These are phyloP conservation scores for Nothocercus julius DNA, from an alignment of 2,113 vertebrate genomes.

Conservation along the genomic window DNA sequence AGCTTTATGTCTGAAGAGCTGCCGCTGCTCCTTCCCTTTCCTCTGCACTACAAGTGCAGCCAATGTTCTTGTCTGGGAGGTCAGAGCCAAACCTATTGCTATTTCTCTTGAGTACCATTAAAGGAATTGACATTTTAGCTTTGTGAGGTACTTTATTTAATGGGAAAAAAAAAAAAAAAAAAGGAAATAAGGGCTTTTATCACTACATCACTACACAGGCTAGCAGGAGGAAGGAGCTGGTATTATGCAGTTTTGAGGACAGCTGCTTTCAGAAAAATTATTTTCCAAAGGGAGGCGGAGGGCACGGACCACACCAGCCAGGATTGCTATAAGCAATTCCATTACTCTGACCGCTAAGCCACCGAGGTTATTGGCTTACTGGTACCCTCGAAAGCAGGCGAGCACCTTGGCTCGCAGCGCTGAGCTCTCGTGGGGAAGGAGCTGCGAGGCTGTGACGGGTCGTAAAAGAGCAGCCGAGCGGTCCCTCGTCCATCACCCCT, in stretches of 20 bases:
- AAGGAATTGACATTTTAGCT: background rate
- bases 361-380: background rate
- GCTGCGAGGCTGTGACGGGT: background rate
- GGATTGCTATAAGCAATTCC: background rate
- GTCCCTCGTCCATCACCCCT: background rate
- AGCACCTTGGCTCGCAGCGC: background rate
- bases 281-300: background rate
- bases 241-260: background rate
- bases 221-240: background rate
- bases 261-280: conserved; percentile 38
- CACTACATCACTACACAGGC: background rate
- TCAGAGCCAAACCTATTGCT: background rate
- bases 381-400: background rate
- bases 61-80: background rate
- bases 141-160: conserved; percentile 27
- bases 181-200: background rate
- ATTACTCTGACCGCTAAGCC: conserved; percentile 16
- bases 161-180: background rate
- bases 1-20: background rate
- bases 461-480: background rate
- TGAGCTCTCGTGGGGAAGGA: background rate
- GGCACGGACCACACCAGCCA: background rate
- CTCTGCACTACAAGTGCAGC: background rate
- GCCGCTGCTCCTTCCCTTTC: background rate
- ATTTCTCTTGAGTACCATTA: background rate